phyloP scores from a whole-genome alignment of 2,888 invertebrate genomes.

The Lissocephala sabroskyi region DNA sequence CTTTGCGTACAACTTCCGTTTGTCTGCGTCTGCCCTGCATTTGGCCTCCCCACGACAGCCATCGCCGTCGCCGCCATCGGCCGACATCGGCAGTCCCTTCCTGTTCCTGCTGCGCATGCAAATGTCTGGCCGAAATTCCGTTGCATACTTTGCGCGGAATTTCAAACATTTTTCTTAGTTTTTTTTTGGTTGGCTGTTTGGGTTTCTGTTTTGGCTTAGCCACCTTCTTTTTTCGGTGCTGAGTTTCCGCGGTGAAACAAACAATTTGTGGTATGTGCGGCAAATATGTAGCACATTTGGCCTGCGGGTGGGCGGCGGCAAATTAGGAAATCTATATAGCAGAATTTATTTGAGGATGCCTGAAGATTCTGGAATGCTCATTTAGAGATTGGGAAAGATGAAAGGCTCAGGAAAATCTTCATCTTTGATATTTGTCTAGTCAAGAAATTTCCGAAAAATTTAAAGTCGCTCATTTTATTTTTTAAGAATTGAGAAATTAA shows the following conservation, averaged over 20 bases:
- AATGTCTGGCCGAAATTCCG: constrained; percentile 50
- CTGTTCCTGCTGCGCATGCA: constrained; percentile 32
- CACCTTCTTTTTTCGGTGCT: neutral
- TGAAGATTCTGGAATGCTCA: too few species aligned
- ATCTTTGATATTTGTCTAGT: too few species aligned
- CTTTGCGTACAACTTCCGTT: constrained; percentile 56
- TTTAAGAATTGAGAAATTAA: too few species aligned
- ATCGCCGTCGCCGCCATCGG: neutral
- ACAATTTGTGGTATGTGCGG: constrained; percentile 48
- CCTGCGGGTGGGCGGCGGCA: constrained; percentile 25
- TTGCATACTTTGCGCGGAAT: constrained; percentile 53
- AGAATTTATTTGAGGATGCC: too few species aligned
- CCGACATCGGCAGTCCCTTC: neutral
- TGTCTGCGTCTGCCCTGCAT: constrained; percentile 41
- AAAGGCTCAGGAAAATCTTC: too few species aligned
- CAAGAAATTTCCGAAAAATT: too few species aligned
- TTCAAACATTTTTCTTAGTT: constrained; percentile 46
- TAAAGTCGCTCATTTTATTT: too few species aligned
- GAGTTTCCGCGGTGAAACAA: constrained; percentile 32
- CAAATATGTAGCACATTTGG: constrained; percentile 30
- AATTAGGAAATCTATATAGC: constrained; percentile 42
- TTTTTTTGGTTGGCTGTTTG: constrained; percentile 3
- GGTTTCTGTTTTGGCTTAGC: neutral
- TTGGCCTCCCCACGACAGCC: constrained; percentile 18
- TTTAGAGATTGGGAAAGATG: too few species aligned